A percentile compares a stretch with the other conserved stretches of the same genome.
Conservation (phyloP, 2,113 vertebrate genomes). For the Platanista minor region DNA sequence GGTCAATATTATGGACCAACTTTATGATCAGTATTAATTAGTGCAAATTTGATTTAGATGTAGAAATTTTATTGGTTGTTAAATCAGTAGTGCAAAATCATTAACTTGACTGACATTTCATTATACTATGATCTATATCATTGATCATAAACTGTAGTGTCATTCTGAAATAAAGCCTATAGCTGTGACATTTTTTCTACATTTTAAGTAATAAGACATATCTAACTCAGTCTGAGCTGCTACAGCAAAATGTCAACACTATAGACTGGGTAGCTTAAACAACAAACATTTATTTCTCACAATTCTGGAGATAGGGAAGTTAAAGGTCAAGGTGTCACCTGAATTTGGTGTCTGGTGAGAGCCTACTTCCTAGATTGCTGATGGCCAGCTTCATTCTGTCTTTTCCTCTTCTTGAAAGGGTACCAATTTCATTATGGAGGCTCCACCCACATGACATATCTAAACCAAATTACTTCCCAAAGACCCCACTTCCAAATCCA, state of each 20-base stretch:
- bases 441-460: not conserved
- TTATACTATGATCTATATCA: not conserved
- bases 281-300: not conserved
- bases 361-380: not conserved
- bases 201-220: not conserved
- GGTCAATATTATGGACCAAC: not conserved
- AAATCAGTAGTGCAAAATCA: not conserved
- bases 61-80: not conserved
- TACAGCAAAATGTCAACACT: not conserved
- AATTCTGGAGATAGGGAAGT: not conserved
- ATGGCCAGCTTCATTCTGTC: not conserved
- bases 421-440: not conserved
- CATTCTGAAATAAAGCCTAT: not conserved
- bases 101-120: not conserved
- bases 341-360: not conserved
- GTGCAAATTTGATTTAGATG: not conserved
- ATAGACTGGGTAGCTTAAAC: not conserved
- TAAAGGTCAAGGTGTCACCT: not conserved
- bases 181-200: not conserved
- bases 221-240: not conserved
- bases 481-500: not conserved
- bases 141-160: not conserved
- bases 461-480: not conserved
- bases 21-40: slow-evolving; percentile 28
- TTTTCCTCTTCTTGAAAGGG: not conserved